Percentiles rank a stretch among this genome's conserved stretches.
phyloP scores from a whole-genome alignment of 1,140 invertebrate species.

The Stegodyphus dumicola region DNA sequence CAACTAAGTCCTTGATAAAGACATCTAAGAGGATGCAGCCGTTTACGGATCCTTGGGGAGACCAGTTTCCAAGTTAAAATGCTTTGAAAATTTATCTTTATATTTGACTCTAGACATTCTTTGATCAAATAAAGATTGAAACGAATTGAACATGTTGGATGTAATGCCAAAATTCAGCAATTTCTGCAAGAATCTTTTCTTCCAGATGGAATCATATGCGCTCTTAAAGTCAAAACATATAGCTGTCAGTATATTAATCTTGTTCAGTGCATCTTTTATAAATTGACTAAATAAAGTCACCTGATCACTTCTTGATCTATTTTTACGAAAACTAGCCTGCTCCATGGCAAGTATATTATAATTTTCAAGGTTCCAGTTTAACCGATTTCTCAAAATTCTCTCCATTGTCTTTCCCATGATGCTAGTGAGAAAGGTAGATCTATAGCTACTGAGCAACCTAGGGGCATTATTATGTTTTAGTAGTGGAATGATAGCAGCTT shows the following conservation, averaged over 20 bases:
- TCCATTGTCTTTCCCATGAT: constrained; percentile 25
- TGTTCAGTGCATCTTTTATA: constrained; percentile 11
- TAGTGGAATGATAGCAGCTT: constrained; percentile 1
- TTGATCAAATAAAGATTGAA: not conserved
- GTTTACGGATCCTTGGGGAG: not conserved
- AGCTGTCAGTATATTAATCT: constrained; percentile 3
- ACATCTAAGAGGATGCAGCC: not conserved
- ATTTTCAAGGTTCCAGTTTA: constrained; percentile 13
- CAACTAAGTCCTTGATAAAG: constrained; percentile 12
- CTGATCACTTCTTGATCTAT: constrained; percentile 8
- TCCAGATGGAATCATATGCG: constrained; percentile 20
- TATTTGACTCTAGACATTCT: not conserved
- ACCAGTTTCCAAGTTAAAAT: not conserved
- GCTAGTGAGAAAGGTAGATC: constrained; percentile 3
- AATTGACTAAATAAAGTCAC: constrained; percentile 16
- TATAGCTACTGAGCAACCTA: not conserved
- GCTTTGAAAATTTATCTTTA: not conserved
- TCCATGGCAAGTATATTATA: not conserved
- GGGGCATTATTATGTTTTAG: constrained; percentile 18
- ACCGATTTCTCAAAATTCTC: constrained; percentile 6
- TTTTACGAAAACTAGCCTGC: constrained; percentile 11
- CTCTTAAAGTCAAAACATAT: constrained; percentile 8
- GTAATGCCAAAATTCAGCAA: not conserved
- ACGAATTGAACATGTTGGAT: not conserved
- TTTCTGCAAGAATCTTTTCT: constrained; percentile 6